Evolutionary conservation across 2,113 vertebrate genomes (phyloP).

Genomic region (Chamaetylas fuelleborni): DNA sequence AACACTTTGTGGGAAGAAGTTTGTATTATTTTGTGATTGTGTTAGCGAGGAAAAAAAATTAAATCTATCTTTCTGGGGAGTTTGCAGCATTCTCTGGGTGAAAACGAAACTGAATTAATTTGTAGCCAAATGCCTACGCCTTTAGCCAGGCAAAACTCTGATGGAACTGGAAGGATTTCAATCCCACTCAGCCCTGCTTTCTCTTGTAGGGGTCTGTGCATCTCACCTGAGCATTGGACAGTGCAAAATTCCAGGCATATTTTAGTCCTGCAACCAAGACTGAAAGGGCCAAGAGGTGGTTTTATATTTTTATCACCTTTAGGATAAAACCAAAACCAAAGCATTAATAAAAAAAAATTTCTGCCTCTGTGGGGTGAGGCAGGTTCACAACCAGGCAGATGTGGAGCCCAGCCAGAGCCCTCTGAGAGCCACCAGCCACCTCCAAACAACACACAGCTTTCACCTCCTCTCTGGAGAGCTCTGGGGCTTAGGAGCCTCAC

Average conservation of each 20-base stretch:
- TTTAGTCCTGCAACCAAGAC: neutral
- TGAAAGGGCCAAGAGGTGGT: neutral
- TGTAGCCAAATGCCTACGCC: neutral
- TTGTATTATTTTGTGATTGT: slow-evolving; percentile 52
- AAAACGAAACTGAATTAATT: slow-evolving; percentile 39
- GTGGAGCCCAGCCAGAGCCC: neutral
- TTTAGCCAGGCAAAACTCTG: neutral
- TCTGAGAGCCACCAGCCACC: neutral
- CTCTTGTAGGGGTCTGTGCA: neutral
- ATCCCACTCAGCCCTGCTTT: neutral
- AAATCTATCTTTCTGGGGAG: slow-evolving; percentile 6
- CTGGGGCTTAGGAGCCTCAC: neutral
- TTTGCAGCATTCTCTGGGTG: slow-evolving; percentile 1
- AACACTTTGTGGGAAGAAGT: slow-evolving; percentile 51
- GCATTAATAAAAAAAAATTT: neutral
- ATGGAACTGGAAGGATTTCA: neutral
- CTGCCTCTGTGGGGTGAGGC: neutral
- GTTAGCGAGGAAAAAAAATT: neutral
- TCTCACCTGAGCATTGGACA: neutral
- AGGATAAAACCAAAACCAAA: neutral
- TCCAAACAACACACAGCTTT: neutral
- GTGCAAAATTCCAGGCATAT: neutral
- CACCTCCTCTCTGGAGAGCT: neutral
- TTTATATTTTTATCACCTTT: neutral
- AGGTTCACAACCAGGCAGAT: neutral